A percentile compares a stretch with the other conserved stretches of the same genome.
phyloP scores from a whole-genome alignment of 2,113 vertebrate species.

The Actinemys pallida region DNA sequence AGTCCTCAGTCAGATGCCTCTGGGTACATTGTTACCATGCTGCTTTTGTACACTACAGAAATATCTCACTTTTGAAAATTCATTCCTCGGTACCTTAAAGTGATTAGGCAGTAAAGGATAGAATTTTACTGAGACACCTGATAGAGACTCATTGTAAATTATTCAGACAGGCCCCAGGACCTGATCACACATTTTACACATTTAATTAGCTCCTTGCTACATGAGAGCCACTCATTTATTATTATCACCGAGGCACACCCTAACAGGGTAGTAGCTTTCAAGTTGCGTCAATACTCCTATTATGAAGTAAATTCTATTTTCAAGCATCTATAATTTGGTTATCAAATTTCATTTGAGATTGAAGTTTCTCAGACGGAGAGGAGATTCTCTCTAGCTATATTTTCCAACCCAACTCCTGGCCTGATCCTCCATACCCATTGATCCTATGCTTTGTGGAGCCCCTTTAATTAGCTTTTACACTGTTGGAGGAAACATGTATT shows the following conservation, averaged over 20 bases:
- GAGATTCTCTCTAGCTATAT: neutral
- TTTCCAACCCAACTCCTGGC: neutral
- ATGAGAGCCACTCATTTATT: neutral
- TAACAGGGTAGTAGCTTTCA: neutral
- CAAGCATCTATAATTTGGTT: neutral
- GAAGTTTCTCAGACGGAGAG: neutral
- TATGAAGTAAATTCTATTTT: neutral
- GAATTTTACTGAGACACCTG: neutral
- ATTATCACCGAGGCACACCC: neutral
- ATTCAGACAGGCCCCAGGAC: neutral
- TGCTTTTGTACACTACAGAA: neutral
- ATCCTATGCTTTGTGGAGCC: neutral
- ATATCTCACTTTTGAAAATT: conserved; percentile 23
- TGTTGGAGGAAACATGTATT: neutral
- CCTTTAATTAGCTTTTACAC: neutral
- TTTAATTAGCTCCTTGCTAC: neutral
- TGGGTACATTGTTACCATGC: conserved; percentile 12
- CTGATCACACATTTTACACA: neutral
- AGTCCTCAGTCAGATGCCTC: conserved; percentile 2
- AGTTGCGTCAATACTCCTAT: neutral
- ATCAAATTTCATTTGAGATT: neutral
- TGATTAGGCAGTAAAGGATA: conserved; percentile 1
- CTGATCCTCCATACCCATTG: neutral
- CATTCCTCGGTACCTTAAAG: conserved; percentile 21
- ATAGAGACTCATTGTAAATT: conserved; percentile 14